Conservation (phyloP, 2,113 vertebrate genomes). For the Panthera uncia region DNA sequence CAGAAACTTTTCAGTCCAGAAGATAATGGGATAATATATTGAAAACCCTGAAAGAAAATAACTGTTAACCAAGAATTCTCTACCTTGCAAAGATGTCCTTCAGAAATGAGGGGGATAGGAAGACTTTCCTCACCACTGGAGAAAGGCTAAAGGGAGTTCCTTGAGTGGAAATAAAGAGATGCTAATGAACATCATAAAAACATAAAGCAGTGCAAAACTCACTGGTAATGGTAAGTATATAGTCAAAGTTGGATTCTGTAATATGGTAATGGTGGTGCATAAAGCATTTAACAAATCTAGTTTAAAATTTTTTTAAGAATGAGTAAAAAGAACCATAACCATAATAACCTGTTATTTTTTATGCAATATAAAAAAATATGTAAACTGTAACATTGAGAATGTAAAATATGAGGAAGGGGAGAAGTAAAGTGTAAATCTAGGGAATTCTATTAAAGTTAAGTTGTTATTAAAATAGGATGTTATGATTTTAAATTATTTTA, state of each 20-base stretch:
- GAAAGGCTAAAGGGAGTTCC: background rate
- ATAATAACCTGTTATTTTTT: background rate
- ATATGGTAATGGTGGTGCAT: background rate
- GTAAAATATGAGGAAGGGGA: background rate
- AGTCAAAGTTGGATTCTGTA: background rate
- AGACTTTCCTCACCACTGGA: background rate
- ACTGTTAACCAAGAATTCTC: background rate
- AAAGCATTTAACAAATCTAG: background rate
- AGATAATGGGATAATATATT: background rate
- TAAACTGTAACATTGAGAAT: background rate
- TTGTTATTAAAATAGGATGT: background rate
- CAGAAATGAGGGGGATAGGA: too few relatives aligned
- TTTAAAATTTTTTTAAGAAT: background rate
- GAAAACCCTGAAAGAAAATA: background rate
- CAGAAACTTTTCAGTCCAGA: background rate
- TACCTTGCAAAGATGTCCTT: background rate
- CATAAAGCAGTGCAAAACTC: background rate
- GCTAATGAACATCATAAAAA: background rate
- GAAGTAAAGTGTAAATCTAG: background rate
- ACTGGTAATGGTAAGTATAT: background rate
- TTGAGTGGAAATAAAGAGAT: background rate
- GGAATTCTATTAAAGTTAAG: too few relatives aligned
- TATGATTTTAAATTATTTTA: background rate
- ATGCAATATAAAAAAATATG: background rate
- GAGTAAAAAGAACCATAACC: background rate